A percentile compares a stretch with the other conserved stretches of the same genome.
phyloP scores from a whole-genome alignment of 2,888 invertebrate species.

The Clanis bilineata region DNA sequence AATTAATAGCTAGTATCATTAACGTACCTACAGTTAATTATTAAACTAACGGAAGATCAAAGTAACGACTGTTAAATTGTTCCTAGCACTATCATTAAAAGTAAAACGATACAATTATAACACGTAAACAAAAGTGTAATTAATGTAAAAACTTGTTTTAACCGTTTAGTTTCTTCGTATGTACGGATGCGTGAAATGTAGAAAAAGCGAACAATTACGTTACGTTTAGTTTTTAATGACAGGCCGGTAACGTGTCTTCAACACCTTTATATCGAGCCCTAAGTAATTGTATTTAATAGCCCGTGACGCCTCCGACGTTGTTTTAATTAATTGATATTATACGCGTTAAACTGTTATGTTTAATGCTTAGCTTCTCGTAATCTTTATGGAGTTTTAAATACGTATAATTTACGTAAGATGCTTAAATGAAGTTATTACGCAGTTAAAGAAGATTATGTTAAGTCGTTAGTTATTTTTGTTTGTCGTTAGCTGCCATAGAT shows the following conservation, averaged over 20 bases:
- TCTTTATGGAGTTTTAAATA: slow-evolving; percentile 4
- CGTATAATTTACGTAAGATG: background rate
- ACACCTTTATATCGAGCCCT: slow-evolving; percentile 46
- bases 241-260: slow-evolving; percentile 40
- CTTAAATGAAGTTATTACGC: background rate
- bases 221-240: slow-evolving; percentile 43
- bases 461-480: no score
- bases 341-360: slow-evolving; percentile 25
- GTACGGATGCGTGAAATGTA: slow-evolving; percentile 60
- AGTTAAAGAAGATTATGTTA: background rate
- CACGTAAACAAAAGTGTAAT: slow-evolving; percentile 25
- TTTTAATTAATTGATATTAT: slow-evolving; percentile 33
- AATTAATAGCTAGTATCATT: background rate
- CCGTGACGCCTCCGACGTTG: slow-evolving; percentile 38
- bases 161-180: slow-evolving; percentile 30
- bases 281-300: slow-evolving; percentile 50
- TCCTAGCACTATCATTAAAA: slow-evolving; percentile 1
- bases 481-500: no score
- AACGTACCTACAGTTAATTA: background rate
- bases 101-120: slow-evolving; percentile 15
- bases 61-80: background rate
- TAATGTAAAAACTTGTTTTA: slow-evolving; percentile 28
- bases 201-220: slow-evolving; percentile 57
- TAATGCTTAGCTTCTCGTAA: background rate
- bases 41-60: background rate